Evolutionary conservation across 2,888 invertebrate species (phyloP), one percentile per base, ranked within the genome.

Genomic region (Phyllotreta striolata): DNA sequence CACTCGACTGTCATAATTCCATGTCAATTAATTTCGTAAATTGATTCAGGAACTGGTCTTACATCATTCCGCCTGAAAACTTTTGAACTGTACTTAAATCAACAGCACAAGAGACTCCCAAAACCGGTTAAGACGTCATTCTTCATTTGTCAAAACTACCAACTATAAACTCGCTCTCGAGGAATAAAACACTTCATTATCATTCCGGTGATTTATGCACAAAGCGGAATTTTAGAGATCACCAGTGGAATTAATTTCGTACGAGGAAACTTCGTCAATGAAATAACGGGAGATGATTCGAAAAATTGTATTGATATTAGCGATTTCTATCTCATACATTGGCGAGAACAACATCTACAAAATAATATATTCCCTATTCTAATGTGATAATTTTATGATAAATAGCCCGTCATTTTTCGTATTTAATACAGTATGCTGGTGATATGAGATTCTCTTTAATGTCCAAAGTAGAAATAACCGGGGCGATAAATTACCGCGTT

Each of bases 401-500:
- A 24, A 24, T 24, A 24, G 4, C 24, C 24, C 24, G 24, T 24
- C 24, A 24, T 24, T 24, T 24, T 24, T 24, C 24, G 24, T 24
- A 4, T 24, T 24, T 24, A 24, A 24, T 24, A 4, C 24, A 24
- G 24, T 24, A 24, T 24, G 24, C 24, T 24, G 37, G 43, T 44
- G 43, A 35, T 60, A 44, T 9, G 14, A 40, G 35, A 60, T 52
- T 60, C 60, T 38, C 60, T 49, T 52, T 52, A 52, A 49, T 60
- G 43, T 60, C 52, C 52, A 52, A 37, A 41, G 39, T 52, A 54
- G 60, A 55, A 47, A 39, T 52, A 54, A 61, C 55, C 14, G 40
- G 12, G 8, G 37, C 24, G 13, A 64, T 66, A 60, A 66, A 63
- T 66, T 62, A 61, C 47, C 55, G 47, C 41, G 55, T 55, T 39